Evolutionary conservation across 2,797 vertebrate species (phyloP), one percentile per base, ranked within the genome.

Genomic region (Chelmon rostratus): DNA sequence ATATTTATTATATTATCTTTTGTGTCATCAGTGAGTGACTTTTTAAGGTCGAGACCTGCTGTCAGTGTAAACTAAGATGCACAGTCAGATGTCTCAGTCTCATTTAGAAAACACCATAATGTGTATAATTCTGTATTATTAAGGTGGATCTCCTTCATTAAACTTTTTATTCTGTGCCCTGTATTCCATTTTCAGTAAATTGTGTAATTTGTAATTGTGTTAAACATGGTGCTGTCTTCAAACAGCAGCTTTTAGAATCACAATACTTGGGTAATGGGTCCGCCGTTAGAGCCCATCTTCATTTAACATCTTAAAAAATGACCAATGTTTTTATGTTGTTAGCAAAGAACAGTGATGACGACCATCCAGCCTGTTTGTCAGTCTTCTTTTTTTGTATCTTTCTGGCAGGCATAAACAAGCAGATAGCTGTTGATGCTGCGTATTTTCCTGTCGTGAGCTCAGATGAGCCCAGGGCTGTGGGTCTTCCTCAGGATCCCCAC

Each of bases 341-440:
- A 0, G 15, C 40, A 21, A 64, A 40, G 15, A 77, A n/a, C 5
- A 0, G 31, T 2, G 3, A 31, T 16, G 52, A 57, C 4, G 0
- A 46, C 49, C 2, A 2, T 44, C 15, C n/a, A 56, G 50, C 33
- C 46, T 2, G 7, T 54, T 65, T 63, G 8, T 3, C 47, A 31
- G 35, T 57, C 18, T 21, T 56, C 2, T 67, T 57, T 8, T 46
- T 42, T 58, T 65, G 23, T 25, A 31, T 44, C 5, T 77, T 38
- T 54, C 16, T 67, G 13, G 52, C 87, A 98, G 97, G 97, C n/a
- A 90, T 98, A 78, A 98, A 98, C 87, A 96, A 96, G 21, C 93
- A 96, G 69, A 84, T 95, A 10, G 96, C 97, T 3, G 83, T 97
- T 0, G 95, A 97, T 68, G 95, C 96, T 68, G 92, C 95, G 0